A percentile compares a stretch with the other conserved stretches of the same genome.
These are phyloP conservation scores for Pyrgus malvae DNA, from an alignment of 2,888 invertebrate species.

Conservation along the genomic window DNA sequence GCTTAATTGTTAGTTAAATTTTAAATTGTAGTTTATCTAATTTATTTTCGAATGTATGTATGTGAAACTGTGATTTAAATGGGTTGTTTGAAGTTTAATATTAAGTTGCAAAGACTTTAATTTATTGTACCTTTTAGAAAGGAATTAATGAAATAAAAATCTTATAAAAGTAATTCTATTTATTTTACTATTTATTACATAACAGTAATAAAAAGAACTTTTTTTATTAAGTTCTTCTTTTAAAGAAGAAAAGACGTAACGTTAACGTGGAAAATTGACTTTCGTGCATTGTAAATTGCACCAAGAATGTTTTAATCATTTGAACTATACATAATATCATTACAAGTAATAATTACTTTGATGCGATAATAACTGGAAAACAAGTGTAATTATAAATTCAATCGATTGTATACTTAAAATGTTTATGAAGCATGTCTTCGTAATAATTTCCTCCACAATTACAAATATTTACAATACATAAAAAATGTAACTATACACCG, in stretches of 20 bases:
- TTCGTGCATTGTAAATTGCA: not conserved
- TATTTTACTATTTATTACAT: constrained; percentile 1
- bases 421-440: not conserved
- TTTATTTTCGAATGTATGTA: constrained; percentile 6
- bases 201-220: too few species aligned
- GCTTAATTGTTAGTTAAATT: constrained; percentile 9
- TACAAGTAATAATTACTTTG: not conserved
- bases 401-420: not conserved
- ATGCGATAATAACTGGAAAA: constrained; percentile 4
- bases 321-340: constrained; percentile 14
- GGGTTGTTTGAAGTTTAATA: not conserved
- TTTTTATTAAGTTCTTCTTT: not conserved
- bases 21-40: too few species aligned
- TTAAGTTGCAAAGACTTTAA: not conserved
- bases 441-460: not conserved
- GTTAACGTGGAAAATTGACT: not conserved
- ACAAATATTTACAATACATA: not conserved
- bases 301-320: constrained; percentile 11
- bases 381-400: constrained; percentile 1
- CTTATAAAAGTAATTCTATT: constrained; percentile 21
- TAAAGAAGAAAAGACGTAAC: not conserved
- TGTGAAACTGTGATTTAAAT: constrained; percentile 9
- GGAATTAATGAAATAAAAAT: constrained; percentile 12
- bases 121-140: constrained; percentile 14
- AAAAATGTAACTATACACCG: too few species aligned